Evolutionary conservation across 1,140 invertebrate genomes (phyloP).

Genomic region (Drosophila murphyi): DNA sequence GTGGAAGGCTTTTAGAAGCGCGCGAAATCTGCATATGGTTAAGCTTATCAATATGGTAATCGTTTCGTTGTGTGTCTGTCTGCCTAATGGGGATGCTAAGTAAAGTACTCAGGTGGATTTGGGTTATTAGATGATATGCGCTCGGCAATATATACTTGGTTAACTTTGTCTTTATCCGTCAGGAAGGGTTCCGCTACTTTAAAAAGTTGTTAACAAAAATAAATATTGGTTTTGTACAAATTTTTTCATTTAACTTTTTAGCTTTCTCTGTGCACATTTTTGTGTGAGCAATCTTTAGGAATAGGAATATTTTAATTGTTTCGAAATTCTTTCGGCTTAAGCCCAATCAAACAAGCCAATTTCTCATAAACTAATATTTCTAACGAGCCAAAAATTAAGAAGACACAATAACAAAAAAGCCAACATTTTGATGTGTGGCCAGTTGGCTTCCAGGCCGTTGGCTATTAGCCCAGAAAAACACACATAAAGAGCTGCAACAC

Average conservation of each 20-base stretch:
- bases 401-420: slow-evolving; percentile 15
- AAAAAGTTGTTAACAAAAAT: no score
- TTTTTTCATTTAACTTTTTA: no score
- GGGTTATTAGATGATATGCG: slow-evolving; percentile 17
- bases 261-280: no score
- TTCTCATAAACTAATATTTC: slow-evolving; percentile 50
- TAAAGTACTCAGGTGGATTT: slow-evolving; percentile 39
- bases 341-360: slow-evolving; percentile 32
- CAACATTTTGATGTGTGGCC: slow-evolving; percentile 35
- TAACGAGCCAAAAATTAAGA: slow-evolving; percentile 67
- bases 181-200: neutral
- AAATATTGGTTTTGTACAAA: no score
- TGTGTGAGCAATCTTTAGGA: no score
- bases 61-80: neutral
- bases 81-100: slow-evolving; percentile 36
- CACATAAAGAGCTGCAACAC: slow-evolving; percentile 62
- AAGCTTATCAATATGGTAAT: slow-evolving; percentile 55
- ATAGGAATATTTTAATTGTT: neutral
- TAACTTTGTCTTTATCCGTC: slow-evolving; percentile 14
- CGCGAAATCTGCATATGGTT: slow-evolving; percentile 47
- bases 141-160: neutral
- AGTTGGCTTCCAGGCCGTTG: slow-evolving; percentile 48
- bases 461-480: slow-evolving; percentile 79
- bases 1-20: slow-evolving; percentile 58
- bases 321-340: slow-evolving; percentile 1